phyloP scores from a whole-genome alignment of 2,113 vertebrate genomes.

The Chrysochloris asiatica region DNA sequence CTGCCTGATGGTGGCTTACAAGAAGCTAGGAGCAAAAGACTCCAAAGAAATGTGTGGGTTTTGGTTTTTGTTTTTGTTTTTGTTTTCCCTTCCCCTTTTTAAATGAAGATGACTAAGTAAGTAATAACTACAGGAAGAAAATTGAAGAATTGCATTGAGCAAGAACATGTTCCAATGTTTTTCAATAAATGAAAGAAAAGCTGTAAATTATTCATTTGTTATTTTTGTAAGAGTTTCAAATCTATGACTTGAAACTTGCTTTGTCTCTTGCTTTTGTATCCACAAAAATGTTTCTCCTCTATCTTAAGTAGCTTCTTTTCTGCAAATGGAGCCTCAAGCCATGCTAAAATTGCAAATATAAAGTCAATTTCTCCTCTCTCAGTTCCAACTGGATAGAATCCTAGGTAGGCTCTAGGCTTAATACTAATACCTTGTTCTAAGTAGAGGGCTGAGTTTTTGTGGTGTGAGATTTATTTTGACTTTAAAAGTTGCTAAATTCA shows the following conservation, averaged over 20 bases:
- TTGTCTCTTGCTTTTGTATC: conserved; percentile 27
- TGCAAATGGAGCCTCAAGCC: conserved; percentile 5
- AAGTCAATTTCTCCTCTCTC: not conserved
- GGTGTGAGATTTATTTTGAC: not conserved
- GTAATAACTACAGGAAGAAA: not conserved
- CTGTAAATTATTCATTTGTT: conserved; percentile 66
- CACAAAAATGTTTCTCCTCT: conserved; percentile 12
- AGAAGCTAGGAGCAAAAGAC: not conserved
- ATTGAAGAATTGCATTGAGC: not conserved
- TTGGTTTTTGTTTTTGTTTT: too few species aligned
- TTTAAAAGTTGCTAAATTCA: conserved; percentile 39
- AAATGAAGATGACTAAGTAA: conserved; percentile 17
- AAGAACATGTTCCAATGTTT: conserved; percentile 52
- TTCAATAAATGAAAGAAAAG: conserved; percentile 61
- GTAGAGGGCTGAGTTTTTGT: conserved; percentile 41
- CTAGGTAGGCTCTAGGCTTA: not conserved
- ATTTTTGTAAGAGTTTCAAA: conserved; percentile 60
- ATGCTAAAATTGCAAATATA: not conserved
- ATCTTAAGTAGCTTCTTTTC: not conserved
- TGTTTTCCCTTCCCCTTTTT: not conserved
- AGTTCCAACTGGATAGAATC: not conserved
- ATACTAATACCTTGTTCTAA: conserved; percentile 19
- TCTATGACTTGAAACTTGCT: not conserved
- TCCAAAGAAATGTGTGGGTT: conserved; percentile 31
- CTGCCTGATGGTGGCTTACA: not conserved